Conservation (phyloP, 2,113 vertebrate genomes). For the Callithrix jacchus region DNA sequence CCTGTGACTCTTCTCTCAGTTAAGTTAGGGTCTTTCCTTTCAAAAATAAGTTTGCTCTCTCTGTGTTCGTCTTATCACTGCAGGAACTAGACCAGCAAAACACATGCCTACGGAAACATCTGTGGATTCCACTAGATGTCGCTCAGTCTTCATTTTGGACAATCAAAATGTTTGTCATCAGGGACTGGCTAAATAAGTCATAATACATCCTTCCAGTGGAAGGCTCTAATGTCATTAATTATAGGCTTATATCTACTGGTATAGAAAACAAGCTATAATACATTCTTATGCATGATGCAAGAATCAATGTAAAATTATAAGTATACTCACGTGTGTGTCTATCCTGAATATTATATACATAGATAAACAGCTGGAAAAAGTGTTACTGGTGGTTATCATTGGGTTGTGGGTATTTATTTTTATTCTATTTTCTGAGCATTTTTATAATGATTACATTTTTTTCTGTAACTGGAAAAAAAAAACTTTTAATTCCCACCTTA, state of each 20-base stretch:
- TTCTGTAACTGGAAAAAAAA: background rate
- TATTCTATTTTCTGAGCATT: slow-evolving; percentile 21
- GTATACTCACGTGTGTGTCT: background rate
- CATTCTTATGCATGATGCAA: background rate
- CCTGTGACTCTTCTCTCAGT: background rate
- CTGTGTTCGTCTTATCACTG: too few relatives aligned
- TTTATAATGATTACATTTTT: background rate
- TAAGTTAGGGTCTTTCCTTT: background rate
- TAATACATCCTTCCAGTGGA: background rate
- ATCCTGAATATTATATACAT: background rate
- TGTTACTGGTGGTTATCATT: background rate
- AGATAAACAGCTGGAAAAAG: slow-evolving; percentile 9
- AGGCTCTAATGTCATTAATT: background rate
- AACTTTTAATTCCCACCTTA: background rate
- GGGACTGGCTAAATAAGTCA: background rate
- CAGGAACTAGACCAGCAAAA: background rate
- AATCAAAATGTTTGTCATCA: background rate
- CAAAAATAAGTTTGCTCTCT: background rate
- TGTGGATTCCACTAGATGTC: slow-evolving; percentile 61
- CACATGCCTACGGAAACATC: background rate
- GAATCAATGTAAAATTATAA: slow-evolving; percentile 11
- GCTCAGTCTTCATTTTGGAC: background rate
- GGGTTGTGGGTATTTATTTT: background rate
- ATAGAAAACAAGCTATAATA: background rate
- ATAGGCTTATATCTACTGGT: background rate